Evolutionary conservation across 2,888 invertebrate genomes (phyloP), one percentile per base, ranked within the genome.

Genomic region (Dendrolimus houi): DNA sequence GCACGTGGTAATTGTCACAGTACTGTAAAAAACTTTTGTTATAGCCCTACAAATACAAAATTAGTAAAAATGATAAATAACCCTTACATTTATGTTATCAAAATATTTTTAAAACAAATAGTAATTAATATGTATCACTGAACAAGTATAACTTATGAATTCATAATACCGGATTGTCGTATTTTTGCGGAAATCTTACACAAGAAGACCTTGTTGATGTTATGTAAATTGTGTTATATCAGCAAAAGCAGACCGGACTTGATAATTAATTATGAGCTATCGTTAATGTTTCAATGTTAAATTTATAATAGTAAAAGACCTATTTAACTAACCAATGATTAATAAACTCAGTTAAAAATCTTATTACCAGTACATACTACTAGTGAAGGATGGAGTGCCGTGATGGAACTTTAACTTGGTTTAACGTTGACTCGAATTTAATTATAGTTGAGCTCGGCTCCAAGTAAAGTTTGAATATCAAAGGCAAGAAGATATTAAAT

Each of bases 351-450:
- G 9, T 2, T 47, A 47, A 10, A 12, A 47, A 47, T 47, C 47
- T 47, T 10, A 10, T 47, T 47, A 47, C 29, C 29, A 29, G 29
- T 3, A 29, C 3, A 29, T 29, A 29, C 29, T 29, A 29, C 29
- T 0, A 29, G 29, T 29, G 29, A 47, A 47, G 47, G 47, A 47
- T 58, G 57, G 64, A 60, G 59, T 61, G 60, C 59, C 63, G 58
- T 78, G 79, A 85, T 84, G 81, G 79, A 85, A 74, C 67, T 72
- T 62, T 84, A 87, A 87, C 70, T 60, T 71, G 64, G 69, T 87
- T 87, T 84, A 67, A 71, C 59, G 64, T 63, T 47, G 9, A 10
- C 67, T 66, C 72, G 65, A 69, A 67, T 64, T 60, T 71, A 79
- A 81, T 73, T 53, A 58, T 61, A 68, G 72, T 83, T 78, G 68